Conservation (phyloP, 2,888 invertebrate genomes). For the Eupithecia insigniata region DNA sequence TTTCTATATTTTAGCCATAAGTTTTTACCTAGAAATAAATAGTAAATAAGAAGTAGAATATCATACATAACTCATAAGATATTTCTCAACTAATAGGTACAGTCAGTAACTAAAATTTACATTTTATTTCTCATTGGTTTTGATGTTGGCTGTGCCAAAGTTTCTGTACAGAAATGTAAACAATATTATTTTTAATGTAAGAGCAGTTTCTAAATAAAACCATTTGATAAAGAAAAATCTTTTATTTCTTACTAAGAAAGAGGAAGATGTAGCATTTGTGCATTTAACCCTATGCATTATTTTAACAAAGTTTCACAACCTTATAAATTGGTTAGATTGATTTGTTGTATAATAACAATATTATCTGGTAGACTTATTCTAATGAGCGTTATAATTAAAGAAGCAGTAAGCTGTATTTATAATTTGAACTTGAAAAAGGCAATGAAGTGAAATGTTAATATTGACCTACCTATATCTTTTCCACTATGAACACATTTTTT, state of each 20-base stretch:
- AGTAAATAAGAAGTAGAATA: background rate
- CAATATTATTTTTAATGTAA: background rate
- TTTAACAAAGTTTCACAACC: conserved; percentile 51
- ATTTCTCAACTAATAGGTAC: background rate
- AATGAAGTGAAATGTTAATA: background rate
- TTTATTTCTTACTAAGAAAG: conserved; percentile 29
- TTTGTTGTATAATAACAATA: background rate
- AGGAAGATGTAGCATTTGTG: conserved; percentile 30
- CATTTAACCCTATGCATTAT: conserved; percentile 34
- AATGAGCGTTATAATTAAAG: background rate
- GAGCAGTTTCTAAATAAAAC: conserved; percentile 20
- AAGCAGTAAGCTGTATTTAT: background rate
- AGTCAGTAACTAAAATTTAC: background rate
- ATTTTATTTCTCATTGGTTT: background rate
- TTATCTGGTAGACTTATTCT: background rate
- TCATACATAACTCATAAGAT: background rate
- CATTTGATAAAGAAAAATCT: conserved; percentile 19
- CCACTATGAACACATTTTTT: conserved; percentile 5
- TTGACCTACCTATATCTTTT: background rate
- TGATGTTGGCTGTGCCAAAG: background rate
- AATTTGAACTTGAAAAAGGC: conserved; percentile 8
- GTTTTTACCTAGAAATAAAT: background rate
- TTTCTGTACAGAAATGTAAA: background rate
- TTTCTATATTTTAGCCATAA: background rate
- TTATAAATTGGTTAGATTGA: conserved; percentile 29